Evolutionary conservation across 2,113 vertebrate genomes (phyloP).

Genomic region (Perca schrenkii): DNA sequence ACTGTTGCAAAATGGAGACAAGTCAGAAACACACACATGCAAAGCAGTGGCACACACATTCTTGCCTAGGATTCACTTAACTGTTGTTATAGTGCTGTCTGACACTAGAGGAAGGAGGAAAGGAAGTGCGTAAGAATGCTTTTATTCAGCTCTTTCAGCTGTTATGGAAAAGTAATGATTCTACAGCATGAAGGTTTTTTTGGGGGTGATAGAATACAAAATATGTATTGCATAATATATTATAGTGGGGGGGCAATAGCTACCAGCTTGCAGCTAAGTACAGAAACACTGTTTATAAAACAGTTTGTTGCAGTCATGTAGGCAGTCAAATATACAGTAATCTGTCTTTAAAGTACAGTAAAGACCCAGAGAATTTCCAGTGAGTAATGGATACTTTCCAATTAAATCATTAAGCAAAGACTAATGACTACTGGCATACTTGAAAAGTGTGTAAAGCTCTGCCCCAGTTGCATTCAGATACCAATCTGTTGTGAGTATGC

Average conservation of each 20-base stretch:
- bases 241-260: not conserved
- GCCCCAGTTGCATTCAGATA: not conserved
- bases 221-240: not conserved
- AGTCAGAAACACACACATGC: not conserved
- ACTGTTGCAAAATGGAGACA: not conserved
- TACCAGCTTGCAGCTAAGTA: not conserved
- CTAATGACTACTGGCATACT: not conserved
- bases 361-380: not conserved
- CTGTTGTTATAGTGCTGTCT: not conserved
- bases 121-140: not conserved
- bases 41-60: not conserved
- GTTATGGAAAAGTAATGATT: constrained; percentile 13
- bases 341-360: not conserved
- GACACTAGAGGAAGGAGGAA: not conserved
- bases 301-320: not conserved
- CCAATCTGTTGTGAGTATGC: too few species aligned
- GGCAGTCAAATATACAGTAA: not conserved
- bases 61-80: not conserved
- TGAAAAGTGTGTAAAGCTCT: not conserved
- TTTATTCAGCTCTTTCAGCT: constrained; percentile 9
- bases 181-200: not conserved
- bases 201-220: not conserved
- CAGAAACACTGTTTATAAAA: not conserved
- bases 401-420: not conserved
- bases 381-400: not conserved